Evolutionary conservation across 2,797 vertebrate genomes (phyloP).

Genomic region (Limnodromus scolopaceus): DNA sequence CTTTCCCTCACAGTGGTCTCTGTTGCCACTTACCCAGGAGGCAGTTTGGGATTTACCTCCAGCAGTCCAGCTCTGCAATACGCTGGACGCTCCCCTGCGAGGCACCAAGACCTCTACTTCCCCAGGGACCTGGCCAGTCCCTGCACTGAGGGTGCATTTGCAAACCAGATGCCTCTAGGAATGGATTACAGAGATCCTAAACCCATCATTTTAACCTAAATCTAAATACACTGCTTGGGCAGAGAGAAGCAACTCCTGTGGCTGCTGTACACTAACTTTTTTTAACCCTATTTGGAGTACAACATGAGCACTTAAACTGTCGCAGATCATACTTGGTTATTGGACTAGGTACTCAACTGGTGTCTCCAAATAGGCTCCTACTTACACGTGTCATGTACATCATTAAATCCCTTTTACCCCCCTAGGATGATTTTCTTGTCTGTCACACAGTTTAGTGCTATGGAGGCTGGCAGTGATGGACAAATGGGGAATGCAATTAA

Average conservation of each 20-base stretch:
- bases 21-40: background rate
- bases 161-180: background rate
- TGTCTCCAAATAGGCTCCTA: background rate
- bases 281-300: background rate
- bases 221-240: background rate
- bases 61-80: background rate
- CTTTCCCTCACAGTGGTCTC: background rate
- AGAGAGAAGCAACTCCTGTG: background rate
- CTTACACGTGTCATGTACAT: background rate
- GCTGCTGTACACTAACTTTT: background rate
- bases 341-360: background rate
- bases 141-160: background rate
- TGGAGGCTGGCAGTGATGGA: background rate
- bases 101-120: background rate
- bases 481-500: background rate
- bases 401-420: background rate
- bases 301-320: background rate
- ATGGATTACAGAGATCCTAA: background rate
- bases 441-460: background rate
- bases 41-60: background rate
- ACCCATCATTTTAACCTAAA: background rate
- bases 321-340: background rate
- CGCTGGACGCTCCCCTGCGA: fast-evolving
- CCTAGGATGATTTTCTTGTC: background rate
- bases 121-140: background rate